phyloP scores from a whole-genome alignment of 1,140 invertebrate species.

The Trypoxylus dichotomus region DNA sequence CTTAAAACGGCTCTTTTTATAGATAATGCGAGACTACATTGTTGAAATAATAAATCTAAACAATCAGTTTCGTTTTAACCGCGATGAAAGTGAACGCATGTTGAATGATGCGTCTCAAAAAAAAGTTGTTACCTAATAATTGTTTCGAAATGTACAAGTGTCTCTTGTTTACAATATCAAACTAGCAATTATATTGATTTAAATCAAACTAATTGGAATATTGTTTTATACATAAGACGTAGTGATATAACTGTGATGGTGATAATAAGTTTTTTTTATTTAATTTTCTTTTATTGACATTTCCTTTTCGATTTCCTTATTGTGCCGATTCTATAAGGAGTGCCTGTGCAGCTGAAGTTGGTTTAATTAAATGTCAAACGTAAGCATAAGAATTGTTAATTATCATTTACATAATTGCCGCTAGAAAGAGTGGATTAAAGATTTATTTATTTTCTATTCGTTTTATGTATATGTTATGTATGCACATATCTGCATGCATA shows the following conservation, averaged over 20 bases:
- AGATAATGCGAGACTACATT: no score
- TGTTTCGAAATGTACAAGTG: no score
- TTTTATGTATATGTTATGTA: background rate
- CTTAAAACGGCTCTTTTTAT: no score
- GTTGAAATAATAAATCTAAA: no score
- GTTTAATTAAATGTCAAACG: background rate
- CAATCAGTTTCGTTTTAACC: no score
- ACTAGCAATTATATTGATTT: background rate
- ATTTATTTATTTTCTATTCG: background rate
- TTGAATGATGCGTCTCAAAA: no score
- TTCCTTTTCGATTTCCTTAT: background rate
- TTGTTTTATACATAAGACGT: background rate
- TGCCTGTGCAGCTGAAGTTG: background rate
- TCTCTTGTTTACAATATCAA: no score
- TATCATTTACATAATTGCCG: background rate
- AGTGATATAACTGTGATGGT: background rate
- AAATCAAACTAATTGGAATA: background rate
- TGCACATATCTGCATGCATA: background rate
- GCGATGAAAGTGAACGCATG: no score
- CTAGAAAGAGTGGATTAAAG: no score
- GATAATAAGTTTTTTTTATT: background rate
- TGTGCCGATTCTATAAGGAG: background rate
- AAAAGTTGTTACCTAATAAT: no score
- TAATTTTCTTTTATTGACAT: background rate
- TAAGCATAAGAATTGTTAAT: background rate